Evolutionary conservation across 2,888 invertebrate species (phyloP).

Genomic region (Scaptomyza reducta): DNA sequence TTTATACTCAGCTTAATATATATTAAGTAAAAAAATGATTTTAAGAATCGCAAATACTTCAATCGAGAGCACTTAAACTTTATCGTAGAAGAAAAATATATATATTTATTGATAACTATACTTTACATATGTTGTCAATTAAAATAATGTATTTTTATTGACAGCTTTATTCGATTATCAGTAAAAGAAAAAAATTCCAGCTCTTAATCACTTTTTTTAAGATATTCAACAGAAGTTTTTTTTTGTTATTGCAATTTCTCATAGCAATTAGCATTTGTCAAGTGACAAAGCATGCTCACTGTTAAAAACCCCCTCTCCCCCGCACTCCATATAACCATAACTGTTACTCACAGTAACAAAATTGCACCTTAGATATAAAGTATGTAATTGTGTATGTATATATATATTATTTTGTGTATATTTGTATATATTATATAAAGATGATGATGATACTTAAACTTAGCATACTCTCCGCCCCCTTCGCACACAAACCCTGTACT

Average conservation of each 20-base stretch:
- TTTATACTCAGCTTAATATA: too few relatives aligned
- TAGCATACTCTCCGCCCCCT: slow-evolving; percentile 3
- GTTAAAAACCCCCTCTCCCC: background rate
- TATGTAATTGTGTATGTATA: slow-evolving; percentile 3
- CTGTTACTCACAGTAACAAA: background rate
- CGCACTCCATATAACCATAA: too few relatives aligned
- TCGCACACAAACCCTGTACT: background rate
- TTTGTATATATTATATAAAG: slow-evolving; percentile 10
- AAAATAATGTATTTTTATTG: background rate
- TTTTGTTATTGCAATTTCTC: background rate
- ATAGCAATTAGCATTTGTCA: slow-evolving; percentile 4
- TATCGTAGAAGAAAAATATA: background rate
- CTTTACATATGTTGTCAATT: background rate
- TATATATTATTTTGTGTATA: slow-evolving; percentile 7
- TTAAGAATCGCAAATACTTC: too few relatives aligned
- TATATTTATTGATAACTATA: background rate
- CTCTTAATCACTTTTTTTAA: too few relatives aligned
- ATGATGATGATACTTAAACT: slow-evolving; percentile 21
- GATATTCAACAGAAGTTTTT: background rate
- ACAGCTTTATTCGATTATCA: background rate
- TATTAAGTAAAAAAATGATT: too few relatives aligned
- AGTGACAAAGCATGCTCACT: slow-evolving; percentile 4
- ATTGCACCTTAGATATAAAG: slow-evolving; percentile 21
- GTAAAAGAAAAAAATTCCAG: background rate
- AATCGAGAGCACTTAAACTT: too few relatives aligned